phyloP scores from a whole-genome alignment of 1,140 invertebrate genomes.

The Acyrthosiphon pisum region DNA sequence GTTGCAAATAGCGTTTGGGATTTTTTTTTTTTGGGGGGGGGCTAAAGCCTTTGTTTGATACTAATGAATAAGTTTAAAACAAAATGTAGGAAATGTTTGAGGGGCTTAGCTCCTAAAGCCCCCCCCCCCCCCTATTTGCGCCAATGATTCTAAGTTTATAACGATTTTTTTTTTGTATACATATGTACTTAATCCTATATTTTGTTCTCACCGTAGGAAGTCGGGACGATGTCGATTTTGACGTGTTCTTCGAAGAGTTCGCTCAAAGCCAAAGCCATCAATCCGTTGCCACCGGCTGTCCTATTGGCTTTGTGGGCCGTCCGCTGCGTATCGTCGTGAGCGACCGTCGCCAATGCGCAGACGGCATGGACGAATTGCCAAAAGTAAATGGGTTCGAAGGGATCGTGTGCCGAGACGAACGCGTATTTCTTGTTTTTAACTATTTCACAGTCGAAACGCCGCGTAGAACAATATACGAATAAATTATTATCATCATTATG shows the following conservation, averaged over 20 bases:
- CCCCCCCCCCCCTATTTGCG: no score
- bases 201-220: neutral
- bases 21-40: no score
- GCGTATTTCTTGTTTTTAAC: neutral
- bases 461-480: neutral
- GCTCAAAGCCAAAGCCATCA: slow-evolving; percentile 30
- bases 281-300: neutral
- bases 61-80: no score
- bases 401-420: slow-evolving; percentile 33
- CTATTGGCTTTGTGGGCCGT: neutral
- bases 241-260: neutral
- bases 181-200: neutral
- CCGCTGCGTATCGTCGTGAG: neutral
- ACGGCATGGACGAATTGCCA: slow-evolving; percentile 34
- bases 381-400: slow-evolving; percentile 24
- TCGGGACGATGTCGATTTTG: neutral
- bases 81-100: no score
- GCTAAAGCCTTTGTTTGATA: no score
- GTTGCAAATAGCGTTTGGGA: no score
- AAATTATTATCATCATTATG: neutral
- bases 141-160: no score
- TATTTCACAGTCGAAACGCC: neutral
- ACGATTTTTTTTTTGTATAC: no score
- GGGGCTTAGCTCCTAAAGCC: no score
- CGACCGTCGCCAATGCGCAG: neutral